Base-by-base conservation (phyloP, 37 sponge, comb jelly and placozoan species). In the Mnemiopsis leidyi region DNA sequence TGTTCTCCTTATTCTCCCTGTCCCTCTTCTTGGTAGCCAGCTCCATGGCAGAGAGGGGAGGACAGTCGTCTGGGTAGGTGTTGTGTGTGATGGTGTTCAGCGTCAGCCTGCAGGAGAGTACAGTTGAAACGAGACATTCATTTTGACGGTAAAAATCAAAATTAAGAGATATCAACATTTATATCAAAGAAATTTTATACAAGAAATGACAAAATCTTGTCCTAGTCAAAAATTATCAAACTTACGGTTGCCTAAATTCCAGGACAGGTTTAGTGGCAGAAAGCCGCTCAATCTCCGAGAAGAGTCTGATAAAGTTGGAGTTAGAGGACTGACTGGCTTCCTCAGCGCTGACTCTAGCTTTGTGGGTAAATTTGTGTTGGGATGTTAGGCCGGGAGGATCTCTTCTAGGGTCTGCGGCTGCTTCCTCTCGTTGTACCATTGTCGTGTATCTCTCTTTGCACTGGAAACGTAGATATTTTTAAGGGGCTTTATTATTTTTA, bases 1-100 rank as follows among this genome's bases (percentile, higher is more conserved):
- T 85, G 29, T 85, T 85, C 29, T 85, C 90, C 90, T 71, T 71
- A 25, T 71, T 71, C 30, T 85, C 90, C 90, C 90, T 18, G 48
- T 85, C 90, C 90, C 25, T 85, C 90, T 85, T 85, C 90, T 85
- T 85, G 48, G n/a, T 28, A 26, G 90, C 90, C 61, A 85, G 90
- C 38, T 35, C 35, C 26, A 85, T 21, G 25, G 90, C 38, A 20
- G 90, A 85, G 32, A 20, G 38, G 3, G 82, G 82, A 33, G 2
- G 0, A 29, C 29, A 9, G 26, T 40, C 90, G 21, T 85, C 90
- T 2, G 21, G 1, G 7, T 23, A 32, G 33, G 35, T 18, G 61
- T 23, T 40, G 90, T 85, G 90, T 3, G 61, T 7, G 30, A 85
- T 85, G 0, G 40, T 18, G 23, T 25, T 85, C 29, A 40, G 90